Evolutionary conservation across 2,888 invertebrate genomes (phyloP).

Genomic region (Patella ulyssiponensis): DNA sequence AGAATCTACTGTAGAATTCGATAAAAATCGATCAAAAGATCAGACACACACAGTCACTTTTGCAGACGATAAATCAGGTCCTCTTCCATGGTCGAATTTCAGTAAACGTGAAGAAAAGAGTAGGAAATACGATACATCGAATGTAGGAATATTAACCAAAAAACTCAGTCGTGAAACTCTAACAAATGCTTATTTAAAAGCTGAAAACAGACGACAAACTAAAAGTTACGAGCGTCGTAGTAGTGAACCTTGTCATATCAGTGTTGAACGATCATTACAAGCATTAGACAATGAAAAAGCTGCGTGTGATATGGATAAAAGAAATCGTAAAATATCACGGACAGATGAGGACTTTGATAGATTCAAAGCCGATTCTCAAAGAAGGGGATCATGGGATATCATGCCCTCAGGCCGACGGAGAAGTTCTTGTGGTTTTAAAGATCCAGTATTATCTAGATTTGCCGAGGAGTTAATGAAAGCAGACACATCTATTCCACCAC

Average conservation of each 20-base stretch:
- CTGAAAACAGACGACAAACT: slow-evolving; percentile 45
- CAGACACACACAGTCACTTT: not conserved
- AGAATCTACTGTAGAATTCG: not conserved
- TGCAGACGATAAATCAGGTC: not conserved
- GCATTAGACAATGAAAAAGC: slow-evolving; percentile 39
- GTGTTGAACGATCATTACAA: slow-evolving; percentile 39
- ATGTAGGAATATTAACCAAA: slow-evolving; percentile 31
- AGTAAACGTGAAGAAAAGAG: not conserved
- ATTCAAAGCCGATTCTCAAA: slow-evolving; percentile 45
- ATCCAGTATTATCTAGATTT: slow-evolving; percentile 63
- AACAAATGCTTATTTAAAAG: slow-evolving; percentile 62
- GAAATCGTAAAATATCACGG: slow-evolving; percentile 42
- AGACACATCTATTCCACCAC: slow-evolving; percentile 56
- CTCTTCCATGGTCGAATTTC: slow-evolving; percentile 1
- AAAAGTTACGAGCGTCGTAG: slow-evolving; percentile 55
- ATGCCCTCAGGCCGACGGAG: slow-evolving; percentile 41
- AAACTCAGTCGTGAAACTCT: slow-evolving; percentile 53
- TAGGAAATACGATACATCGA: not conserved
- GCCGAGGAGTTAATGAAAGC: slow-evolving; percentile 65
- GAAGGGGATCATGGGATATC: slow-evolving; percentile 46
- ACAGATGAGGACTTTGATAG: slow-evolving; percentile 58
- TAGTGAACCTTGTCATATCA: slow-evolving; percentile 61
- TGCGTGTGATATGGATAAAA: slow-evolving; percentile 34
- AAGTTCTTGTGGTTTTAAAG: slow-evolving; percentile 59
- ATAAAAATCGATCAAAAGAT: not conserved